Evolutionary conservation across 2,888 invertebrate genomes (phyloP).

Genomic region (Pherbina coryleti): DNA sequence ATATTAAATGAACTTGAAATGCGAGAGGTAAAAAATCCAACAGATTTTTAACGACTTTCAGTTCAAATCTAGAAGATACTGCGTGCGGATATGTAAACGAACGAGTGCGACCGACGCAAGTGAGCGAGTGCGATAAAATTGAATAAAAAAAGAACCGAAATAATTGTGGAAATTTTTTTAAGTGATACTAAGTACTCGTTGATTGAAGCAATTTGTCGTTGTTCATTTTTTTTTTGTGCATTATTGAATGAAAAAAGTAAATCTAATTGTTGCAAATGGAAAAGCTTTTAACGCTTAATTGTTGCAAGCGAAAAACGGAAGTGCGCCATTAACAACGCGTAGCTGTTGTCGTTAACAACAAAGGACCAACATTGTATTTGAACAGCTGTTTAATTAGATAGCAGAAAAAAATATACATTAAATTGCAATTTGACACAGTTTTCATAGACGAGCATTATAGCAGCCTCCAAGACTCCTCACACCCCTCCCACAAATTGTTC

Average conservation of each 20-base stretch:
- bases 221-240: too few relatives aligned
- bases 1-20: constrained; percentile 29
- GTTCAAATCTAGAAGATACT: constrained; percentile 19
- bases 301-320: too few relatives aligned
- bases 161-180: neutral
- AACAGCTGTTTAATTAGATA: neutral
- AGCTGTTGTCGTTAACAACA: too few relatives aligned
- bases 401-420: constrained; percentile 9
- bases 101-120: neutral
- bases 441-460: neutral
- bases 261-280: too few relatives aligned
- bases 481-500: neutral
- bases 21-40: constrained; percentile 2
- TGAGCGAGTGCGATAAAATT: constrained; percentile 16
- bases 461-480: neutral
- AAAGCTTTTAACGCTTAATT: too few relatives aligned
- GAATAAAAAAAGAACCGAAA: constrained; percentile 11
- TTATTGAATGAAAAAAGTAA: too few relatives aligned
- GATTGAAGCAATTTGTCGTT: too few relatives aligned
- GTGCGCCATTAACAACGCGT: too few relatives aligned
- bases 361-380: too few relatives aligned
- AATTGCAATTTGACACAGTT: constrained; percentile 14
- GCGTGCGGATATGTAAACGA: constrained; percentile 27
- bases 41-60: constrained; percentile 14
- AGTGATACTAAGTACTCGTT: too few relatives aligned